Conservation (phyloP, 2,888 invertebrate genomes). For the Rhagophthalmus giganteus region DNA sequence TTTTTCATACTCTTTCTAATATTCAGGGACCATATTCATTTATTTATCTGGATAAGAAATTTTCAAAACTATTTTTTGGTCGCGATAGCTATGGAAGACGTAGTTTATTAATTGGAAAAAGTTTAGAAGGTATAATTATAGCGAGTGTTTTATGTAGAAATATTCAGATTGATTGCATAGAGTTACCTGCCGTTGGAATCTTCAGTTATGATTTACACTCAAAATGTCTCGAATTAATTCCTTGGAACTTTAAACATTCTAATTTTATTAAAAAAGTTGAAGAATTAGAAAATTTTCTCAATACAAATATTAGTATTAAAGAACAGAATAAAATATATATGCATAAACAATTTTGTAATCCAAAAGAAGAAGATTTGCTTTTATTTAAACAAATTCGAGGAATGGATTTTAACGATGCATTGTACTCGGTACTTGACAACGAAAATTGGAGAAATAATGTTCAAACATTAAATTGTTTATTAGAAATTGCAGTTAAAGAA, state of each 20-base stretch:
- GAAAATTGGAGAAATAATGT: constrained; percentile 52
- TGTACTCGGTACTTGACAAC: constrained; percentile 46
- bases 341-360: constrained; percentile 30
- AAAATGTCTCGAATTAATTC: constrained; percentile 53
- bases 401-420: constrained; percentile 47
- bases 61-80: constrained; percentile 72
- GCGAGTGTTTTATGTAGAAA: constrained; percentile 63
- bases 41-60: constrained; percentile 69
- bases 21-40: constrained; percentile 85
- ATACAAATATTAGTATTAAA: constrained; percentile 41
- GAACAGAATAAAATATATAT: constrained; percentile 9
- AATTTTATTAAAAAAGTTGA: constrained; percentile 48
- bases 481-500: constrained; percentile 63
- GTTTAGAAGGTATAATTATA: constrained; percentile 53
- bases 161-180: constrained; percentile 58
- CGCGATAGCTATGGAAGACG: constrained; percentile 85
- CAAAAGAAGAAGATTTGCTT: constrained; percentile 32
- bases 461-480: constrained; percentile 55
- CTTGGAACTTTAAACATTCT: constrained; percentile 52
- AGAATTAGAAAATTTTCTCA: constrained; percentile 47
- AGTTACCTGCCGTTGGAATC: constrained; percentile 67
- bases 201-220: constrained; percentile 58
- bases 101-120: constrained; percentile 71
- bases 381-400: constrained; percentile 40
- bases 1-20: constrained; percentile 56